Evolutionary conservation across 2,797 vertebrate species (phyloP), one percentile per base, ranked within the genome.

Genomic region (Mormyrops boulengeri): DNA sequence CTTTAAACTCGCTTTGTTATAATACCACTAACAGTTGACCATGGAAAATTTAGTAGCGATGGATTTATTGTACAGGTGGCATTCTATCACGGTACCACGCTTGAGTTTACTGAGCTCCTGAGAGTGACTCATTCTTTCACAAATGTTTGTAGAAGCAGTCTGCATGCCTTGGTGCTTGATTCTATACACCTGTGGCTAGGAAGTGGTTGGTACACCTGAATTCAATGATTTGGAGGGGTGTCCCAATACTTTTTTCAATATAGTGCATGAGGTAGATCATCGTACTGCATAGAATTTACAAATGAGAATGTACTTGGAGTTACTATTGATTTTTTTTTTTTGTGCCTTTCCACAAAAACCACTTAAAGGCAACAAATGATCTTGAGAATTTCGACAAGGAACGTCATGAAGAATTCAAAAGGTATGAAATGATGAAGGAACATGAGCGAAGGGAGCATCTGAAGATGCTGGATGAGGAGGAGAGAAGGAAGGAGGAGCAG

Each of bases 381-480:
- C 94, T 99, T 93, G 99, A 99, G 94, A 97, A 99, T 91, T 99
- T 95, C 55, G 98, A 99, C 94, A 98, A 97, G 92, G 97, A 98
- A 55, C 96, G 96, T 8, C 99, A 99, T 11, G 98, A 99, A 90
- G 98, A 99, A 92, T 99, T 99, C 92, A 99, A 99, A 94, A 96
- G 91, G 89, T 99, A 99, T 0, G 98, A 99, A 92, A 99, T 99
- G 99, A 97, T 97, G 97, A 99, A 99, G 93, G 99, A 99, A 91
- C 98, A 99, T 0, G 98, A 99, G 91, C 95, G 98, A 88, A 95
- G 92, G 89, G 99, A 99, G 90, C 97, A 98, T 93, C 95, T 99
- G 92, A 99, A 98, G 96, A 96, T 97, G 17, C 93, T 99, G 88
- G 96, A 96, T 55, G 98, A 99, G 89, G 97, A 98, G 2, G 96